These are phyloP conservation scores for Melanitta fusca DNA, from an alignment of 2,797 vertebrate genomes.

Conservation along the genomic window DNA sequence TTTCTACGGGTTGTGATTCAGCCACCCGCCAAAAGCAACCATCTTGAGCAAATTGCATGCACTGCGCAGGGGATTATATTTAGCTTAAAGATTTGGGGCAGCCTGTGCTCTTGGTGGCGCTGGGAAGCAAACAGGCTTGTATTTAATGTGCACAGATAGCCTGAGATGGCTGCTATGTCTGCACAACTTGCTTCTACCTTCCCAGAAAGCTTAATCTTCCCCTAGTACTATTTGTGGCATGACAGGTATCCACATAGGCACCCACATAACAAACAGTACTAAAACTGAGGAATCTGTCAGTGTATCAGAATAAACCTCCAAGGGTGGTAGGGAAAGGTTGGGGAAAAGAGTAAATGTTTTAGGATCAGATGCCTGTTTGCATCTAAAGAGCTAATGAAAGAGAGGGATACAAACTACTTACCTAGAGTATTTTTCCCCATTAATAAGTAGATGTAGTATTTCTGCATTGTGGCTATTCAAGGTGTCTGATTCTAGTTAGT, in stretches of 20 bases:
- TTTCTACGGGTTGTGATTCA: accelerated
- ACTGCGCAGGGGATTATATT: accelerated
- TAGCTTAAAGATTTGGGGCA: not conserved
- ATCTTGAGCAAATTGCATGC: accelerated
- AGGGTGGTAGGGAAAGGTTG: not conserved
- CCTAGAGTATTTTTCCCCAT: not conserved
- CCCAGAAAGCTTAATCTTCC: not conserved
- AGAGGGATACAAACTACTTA: not conserved
- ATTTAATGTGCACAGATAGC: accelerated
- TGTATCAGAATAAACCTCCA: not conserved
- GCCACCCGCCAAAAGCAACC: accelerated
- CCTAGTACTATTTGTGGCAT: not conserved
- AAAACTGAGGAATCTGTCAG: not conserved
- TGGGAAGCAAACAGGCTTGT: not conserved
- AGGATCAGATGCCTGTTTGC: not conserved
- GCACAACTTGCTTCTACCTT: not conserved
- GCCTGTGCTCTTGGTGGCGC: accelerated
- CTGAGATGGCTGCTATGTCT: accelerated
- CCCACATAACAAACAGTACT: accelerated
- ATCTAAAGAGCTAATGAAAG: not conserved
- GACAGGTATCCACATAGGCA: not conserved
- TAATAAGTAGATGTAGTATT: not conserved
- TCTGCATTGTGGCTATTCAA: not conserved
- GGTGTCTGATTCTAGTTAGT: not conserved
- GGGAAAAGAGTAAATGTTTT: not conserved